Conservation (phyloP, 2,888 invertebrate species). For the Geotrupes spiniger region DNA sequence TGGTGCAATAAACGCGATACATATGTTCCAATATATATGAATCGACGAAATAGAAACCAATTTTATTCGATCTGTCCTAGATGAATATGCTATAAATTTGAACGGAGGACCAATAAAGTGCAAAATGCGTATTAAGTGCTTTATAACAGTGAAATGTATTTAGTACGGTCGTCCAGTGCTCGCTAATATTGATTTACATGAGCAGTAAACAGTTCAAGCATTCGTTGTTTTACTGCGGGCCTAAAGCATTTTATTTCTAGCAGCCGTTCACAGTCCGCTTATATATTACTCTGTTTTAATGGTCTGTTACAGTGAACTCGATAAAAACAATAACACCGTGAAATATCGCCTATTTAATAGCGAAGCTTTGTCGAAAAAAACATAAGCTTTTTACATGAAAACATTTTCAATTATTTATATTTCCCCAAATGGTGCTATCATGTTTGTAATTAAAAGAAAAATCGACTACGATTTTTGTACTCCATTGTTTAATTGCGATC, state of each 20-base stretch:
- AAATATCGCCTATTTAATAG: slow-evolving; percentile 12
- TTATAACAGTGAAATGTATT: slow-evolving; percentile 7
- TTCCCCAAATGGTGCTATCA: slow-evolving; percentile 6
- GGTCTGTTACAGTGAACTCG: slow-evolving; percentile 19
- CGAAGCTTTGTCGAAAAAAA: too few species aligned
- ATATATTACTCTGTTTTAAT: slow-evolving; percentile 17
- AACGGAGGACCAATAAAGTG: slow-evolving; percentile 12
- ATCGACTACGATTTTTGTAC: too few species aligned
- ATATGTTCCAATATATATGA: too few species aligned
- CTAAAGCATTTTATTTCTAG: slow-evolving; percentile 13
- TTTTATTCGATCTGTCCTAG: slow-evolving; percentile 6
- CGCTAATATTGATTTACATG: slow-evolving; percentile 23
- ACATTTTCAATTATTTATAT: slow-evolving; percentile 19
- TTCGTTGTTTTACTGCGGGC: slow-evolving; percentile 16
- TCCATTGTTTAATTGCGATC: too few species aligned
- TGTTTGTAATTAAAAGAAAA: slow-evolving; percentile 1
- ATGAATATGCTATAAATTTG: slow-evolving; percentile 17
- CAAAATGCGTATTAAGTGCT: slow-evolving; percentile 7
- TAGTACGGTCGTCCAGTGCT: slow-evolving; percentile 9
- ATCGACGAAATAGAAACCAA: background rate
- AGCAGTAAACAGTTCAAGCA: slow-evolving; percentile 18
- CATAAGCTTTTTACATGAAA: background rate
- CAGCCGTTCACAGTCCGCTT: slow-evolving; percentile 7
- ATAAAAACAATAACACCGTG: slow-evolving; percentile 23
- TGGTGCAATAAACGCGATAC: too few species aligned